Conservation (phyloP, 2,113 vertebrate genomes). For the Poeciliopsis retropinna region DNA sequence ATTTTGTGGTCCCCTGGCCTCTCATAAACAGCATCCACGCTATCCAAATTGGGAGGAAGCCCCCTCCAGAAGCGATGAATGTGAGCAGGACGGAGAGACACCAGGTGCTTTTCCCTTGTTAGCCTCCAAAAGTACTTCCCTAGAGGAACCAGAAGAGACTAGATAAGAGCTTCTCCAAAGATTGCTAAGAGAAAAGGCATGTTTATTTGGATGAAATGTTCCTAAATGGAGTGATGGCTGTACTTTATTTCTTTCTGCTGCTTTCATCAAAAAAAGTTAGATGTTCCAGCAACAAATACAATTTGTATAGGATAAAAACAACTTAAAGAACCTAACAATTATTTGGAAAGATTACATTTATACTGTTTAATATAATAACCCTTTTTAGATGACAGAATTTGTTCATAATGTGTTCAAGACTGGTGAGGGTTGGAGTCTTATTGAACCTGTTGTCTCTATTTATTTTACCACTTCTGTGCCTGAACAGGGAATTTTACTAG, state of each 20-base stretch:
- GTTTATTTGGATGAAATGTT: background rate
- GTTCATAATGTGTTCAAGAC: background rate
- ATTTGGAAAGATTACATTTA: background rate
- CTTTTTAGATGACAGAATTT: background rate
- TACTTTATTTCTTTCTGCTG: background rate
- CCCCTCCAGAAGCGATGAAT: conserved; percentile 97
- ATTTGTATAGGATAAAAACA: too few species aligned
- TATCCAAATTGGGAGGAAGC: conserved; percentile 88
- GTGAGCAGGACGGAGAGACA: conserved; percentile 92
- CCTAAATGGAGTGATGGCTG: background rate
- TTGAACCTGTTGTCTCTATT: background rate
- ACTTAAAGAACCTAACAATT: too few species aligned
- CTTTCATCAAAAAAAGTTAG: background rate
- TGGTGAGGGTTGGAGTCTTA: background rate
- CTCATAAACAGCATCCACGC: conserved; percentile 93
- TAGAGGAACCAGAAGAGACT: conserved; percentile 45
- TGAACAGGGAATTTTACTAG: too few species aligned
- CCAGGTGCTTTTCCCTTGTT: conserved; percentile 92
- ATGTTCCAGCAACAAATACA: too few species aligned
- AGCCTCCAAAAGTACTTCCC: conserved; percentile 97
- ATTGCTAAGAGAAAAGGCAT: background rate
- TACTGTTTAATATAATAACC: background rate
- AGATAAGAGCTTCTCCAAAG: background rate
- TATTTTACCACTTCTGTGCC: background rate
- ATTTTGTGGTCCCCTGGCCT: conserved; percentile 93